These are phyloP conservation scores for Phacellophora camtschatica DNA, from an alignment of 30 jellyfish, hydroid and myxozoan species.

Conservation along the genomic window DNA sequence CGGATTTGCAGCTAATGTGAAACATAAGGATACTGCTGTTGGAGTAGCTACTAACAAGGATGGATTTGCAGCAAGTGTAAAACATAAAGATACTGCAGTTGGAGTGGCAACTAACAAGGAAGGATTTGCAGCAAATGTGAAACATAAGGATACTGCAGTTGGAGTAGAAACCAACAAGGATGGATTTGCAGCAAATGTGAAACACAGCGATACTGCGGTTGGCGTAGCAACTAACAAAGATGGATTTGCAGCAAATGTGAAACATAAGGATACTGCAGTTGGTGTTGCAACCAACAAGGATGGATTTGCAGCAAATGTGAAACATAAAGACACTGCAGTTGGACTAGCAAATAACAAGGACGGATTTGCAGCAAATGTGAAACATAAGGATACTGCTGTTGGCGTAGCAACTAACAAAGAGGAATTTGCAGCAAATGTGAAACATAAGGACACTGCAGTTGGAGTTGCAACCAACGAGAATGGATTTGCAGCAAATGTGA, in stretches of 20 bases:
- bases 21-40: neutral
- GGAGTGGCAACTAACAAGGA: neutral
- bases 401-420: neutral
- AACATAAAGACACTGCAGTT: neutral
- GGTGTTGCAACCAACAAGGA: neutral
- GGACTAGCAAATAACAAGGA: neutral
- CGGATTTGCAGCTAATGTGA: neutral
- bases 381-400: neutral
- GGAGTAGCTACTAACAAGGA: neutral
- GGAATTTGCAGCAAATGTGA: neutral
- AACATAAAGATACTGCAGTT: neutral
- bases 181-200: neutral
- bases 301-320: neutral
- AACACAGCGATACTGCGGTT: neutral
- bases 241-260: neutral
- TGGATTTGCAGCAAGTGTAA: neutral
- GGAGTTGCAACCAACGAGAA: neutral
- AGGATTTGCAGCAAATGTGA: neutral
- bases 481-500: neutral
- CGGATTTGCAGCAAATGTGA: neutral
- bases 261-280: neutral
- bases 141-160: neutral
- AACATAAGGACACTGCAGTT: neutral
- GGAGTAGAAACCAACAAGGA: neutral
- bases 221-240: neutral